Percentiles rank a stretch among this genome's conserved stretches.
Evolutionary conservation across 2,888 invertebrate genomes (phyloP).

Genomic region (Biston stratarius): DNA sequence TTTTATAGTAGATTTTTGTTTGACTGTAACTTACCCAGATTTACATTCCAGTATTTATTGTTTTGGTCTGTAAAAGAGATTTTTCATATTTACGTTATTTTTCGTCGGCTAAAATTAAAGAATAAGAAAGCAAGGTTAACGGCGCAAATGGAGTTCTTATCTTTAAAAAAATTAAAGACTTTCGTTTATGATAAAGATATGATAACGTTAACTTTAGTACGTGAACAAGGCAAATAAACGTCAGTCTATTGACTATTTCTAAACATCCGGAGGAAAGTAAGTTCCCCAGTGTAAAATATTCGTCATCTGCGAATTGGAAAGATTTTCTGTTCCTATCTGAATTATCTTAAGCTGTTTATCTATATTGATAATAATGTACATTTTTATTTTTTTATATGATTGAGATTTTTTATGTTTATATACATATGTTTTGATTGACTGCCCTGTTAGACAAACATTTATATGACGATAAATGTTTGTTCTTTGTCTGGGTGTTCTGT

Average conservation of each 20-base stretch:
- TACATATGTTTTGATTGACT: neutral
- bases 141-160: neutral
- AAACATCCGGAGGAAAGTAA: slow-evolving; percentile 31
- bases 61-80: no score
- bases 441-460: no score
- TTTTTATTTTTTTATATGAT: no score
- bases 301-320: neutral
- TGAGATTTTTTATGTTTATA: neutral
- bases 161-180: slow-evolving; percentile 1
- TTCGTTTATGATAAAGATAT: slow-evolving; percentile 18
- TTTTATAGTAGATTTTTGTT: no score
- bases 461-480: no score
- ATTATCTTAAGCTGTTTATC: neutral
- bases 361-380: neutral
- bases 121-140: neutral
- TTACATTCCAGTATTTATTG: no score
- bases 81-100: neutral
- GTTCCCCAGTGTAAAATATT: neutral
- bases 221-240: neutral
- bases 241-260: neutral
- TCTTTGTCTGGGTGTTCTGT: no score
- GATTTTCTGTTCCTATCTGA: no score
- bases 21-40: no score
- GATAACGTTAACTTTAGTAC: slow-evolving; percentile 12
- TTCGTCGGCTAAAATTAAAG: neutral